Base-by-base conservation (phyloP, 1,140 invertebrate species). In the Bombus confusus region DNA sequence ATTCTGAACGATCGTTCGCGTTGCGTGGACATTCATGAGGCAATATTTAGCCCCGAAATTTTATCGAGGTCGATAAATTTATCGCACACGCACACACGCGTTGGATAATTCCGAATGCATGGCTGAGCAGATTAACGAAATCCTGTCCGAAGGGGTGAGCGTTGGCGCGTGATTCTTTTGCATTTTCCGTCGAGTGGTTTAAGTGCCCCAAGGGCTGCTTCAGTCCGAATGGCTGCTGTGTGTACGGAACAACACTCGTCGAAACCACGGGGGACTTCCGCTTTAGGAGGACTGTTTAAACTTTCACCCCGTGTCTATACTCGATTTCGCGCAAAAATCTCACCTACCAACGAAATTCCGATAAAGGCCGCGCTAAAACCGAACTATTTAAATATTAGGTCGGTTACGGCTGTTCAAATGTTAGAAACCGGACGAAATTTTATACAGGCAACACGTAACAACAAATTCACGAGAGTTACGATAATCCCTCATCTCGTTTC, bases 121-220 rank as follows among this genome's bases (percentile, higher is more conserved):
- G 80, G 68, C 43, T 34, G 82, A 43, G 64, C 76, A 86, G 86
- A 90, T 90, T 88, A 89, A 72, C 83, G 80, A 83, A 87, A 86
- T 81, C 78, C 84, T 66, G 71, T 28, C 37, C 47, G 37, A 78
- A 77, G 79, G 88, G 91, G 88, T 90, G 89, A 79, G 89, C 91
- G 90, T 79, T 87, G 88, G 85, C 84, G 91, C 91, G 87, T 87
- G 85, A 87, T 87, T 90, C 87, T 90, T 87, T 87, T 79, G 88
- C 89, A 88, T 89, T 88, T 90, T 91, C 84, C 71, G 84, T 88
- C 80, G 84, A 81, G 83, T 76, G 88, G 69, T 86, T 90, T 90
- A 87, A 90, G 82, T 85, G 84, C 86, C 71, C 79, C 59, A 57
- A 81, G 89, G 86, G 83, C 81, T 77, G 88, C 83, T 89, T 80